Percentiles rank a stretch among this genome's conserved stretches.
Evolutionary conservation across 2,797 vertebrate species (phyloP).

Genomic region (Tragopan temminckii): DNA sequence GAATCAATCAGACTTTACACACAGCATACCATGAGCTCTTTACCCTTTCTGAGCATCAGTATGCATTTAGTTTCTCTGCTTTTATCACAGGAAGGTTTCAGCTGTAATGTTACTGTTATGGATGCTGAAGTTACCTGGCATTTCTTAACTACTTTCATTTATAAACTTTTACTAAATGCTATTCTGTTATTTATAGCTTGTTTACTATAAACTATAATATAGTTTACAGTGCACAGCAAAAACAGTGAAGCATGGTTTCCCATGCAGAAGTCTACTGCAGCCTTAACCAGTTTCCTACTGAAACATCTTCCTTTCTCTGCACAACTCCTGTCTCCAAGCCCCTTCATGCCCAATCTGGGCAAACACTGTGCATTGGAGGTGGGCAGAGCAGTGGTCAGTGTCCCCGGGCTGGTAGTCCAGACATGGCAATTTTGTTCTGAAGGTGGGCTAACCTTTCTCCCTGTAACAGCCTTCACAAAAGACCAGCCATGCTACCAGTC

Average conservation of each 20-base stretch:
- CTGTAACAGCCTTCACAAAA: neutral
- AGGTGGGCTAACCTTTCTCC: neutral
- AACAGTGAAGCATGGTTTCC: neutral
- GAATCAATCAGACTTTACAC: neutral
- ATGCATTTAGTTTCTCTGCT: neutral
- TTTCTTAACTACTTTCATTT: neutral
- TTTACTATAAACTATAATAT: neutral
- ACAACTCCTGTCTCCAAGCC: neutral
- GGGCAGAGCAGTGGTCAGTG: neutral
- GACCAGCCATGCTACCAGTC: neutral
- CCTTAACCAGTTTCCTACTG: neutral
- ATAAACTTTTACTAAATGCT: neutral
- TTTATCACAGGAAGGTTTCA: neutral
- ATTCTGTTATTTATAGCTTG: neutral
- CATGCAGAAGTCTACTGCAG: neutral
- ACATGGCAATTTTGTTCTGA: neutral
- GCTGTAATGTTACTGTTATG: neutral
- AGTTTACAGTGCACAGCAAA: neutral
- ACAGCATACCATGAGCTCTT: neutral
- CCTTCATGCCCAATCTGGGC: neutral
- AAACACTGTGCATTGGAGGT: neutral
- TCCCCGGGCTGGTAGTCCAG: neutral
- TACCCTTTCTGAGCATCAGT: slow-evolving; percentile 1
- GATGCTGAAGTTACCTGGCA: neutral
- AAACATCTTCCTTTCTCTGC: neutral